phyloP scores from a whole-genome alignment of 53 echinoderm and acorn worm species.

The Apostichopus leukothele region DNA sequence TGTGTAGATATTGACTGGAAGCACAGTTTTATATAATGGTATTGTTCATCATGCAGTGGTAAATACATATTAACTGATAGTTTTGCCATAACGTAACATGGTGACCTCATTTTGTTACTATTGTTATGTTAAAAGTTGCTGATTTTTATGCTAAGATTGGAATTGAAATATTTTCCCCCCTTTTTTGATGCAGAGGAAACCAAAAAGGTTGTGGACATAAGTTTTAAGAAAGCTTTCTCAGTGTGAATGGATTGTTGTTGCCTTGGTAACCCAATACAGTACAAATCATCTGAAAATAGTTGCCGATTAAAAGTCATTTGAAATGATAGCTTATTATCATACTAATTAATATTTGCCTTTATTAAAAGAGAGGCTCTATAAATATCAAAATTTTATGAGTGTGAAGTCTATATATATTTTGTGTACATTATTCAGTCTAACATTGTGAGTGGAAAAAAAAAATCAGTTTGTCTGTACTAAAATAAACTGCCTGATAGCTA shows the following conservation, averaged over 20 bases:
- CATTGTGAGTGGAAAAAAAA: slow-evolving; percentile 29
- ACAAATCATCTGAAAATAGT: background rate
- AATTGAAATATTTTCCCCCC: no score
- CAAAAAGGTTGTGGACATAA: no score
- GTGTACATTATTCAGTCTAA: slow-evolving; percentile 44
- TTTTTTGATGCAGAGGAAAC: no score
- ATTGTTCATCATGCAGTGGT: no score
- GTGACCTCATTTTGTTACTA: no score
- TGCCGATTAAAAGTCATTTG: background rate
- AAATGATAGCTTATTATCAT: slow-evolving; percentile 23
- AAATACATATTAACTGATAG: no score
- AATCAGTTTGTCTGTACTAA: slow-evolving; percentile 20
- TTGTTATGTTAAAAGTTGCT: no score
- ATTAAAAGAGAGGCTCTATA: slow-evolving; percentile 26
- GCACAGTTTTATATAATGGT: no score
- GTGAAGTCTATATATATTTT: slow-evolving; percentile 45
- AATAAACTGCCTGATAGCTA: slow-evolving; percentile 45
- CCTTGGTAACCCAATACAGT: slow-evolving; percentile 1
- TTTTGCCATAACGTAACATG: no score
- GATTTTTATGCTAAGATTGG: no score
- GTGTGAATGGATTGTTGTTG: background rate
- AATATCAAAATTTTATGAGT: slow-evolving; percentile 41
- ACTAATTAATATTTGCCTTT: slow-evolving; percentile 5
- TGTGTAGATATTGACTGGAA: no score
- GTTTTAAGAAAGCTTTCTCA: no score